Percentiles rank a stretch among this genome's conserved stretches.
Evolutionary conservation across 2,888 invertebrate genomes (phyloP).

Genomic region (Drosophila buzzatii): DNA sequence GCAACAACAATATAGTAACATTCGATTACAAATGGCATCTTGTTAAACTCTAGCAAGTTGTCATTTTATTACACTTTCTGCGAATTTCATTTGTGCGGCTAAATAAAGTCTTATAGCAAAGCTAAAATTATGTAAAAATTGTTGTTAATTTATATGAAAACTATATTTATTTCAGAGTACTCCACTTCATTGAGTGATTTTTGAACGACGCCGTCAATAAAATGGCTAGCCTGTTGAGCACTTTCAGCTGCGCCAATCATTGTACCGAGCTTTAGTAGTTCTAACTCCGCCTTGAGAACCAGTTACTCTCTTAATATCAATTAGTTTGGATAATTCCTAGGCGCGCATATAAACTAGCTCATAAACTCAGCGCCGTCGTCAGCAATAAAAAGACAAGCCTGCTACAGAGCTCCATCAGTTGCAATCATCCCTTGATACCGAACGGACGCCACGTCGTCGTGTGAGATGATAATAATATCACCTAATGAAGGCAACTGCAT

Average conservation of each 20-base stretch:
- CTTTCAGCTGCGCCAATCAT: too few species aligned
- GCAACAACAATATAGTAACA: conserved; percentile 16
- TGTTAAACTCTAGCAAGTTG: conserved; percentile 9
- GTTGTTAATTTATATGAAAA: background rate
- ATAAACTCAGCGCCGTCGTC: background rate
- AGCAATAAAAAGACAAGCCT: background rate
- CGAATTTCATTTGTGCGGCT: conserved; percentile 40
- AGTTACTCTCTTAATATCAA: background rate
- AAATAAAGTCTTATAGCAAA: conserved; percentile 62
- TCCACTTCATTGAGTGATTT: too few species aligned
- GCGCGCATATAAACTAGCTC: background rate
- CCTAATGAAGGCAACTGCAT: background rate
- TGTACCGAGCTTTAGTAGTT: too few species aligned
- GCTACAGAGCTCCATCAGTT: background rate
- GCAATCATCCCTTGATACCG: background rate
- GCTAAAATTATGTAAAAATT: conserved; percentile 46
- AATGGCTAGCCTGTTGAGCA: too few species aligned
- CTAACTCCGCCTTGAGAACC: too few species aligned
- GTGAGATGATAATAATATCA: too few species aligned
- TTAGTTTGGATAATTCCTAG: too few species aligned
- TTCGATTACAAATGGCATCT: conserved; percentile 32
- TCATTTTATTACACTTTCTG: conserved; percentile 15
- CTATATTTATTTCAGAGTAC: background rate
- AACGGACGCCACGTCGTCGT: too few species aligned
- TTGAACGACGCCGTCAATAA: too few species aligned